A percentile compares a stretch with the other conserved stretches of the same genome.
Evolutionary conservation across 1,140 invertebrate species (phyloP).

Genomic region (Wasmannia auropunctata): DNA sequence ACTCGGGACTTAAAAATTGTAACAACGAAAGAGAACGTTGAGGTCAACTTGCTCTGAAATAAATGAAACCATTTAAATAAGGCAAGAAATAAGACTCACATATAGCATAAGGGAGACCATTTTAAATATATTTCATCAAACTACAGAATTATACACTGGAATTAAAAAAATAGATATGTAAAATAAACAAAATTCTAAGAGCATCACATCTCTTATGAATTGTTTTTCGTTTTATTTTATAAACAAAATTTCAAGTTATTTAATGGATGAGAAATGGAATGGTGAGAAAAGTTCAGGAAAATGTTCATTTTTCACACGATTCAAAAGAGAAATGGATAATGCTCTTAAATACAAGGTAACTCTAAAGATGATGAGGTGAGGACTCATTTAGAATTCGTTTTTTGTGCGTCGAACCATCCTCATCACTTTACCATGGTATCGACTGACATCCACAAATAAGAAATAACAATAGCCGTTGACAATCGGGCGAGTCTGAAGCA

Average conservation of each 20-base stretch:
- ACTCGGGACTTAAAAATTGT: neutral
- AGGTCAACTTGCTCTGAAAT: neutral
- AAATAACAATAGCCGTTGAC: neutral
- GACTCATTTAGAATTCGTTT: neutral
- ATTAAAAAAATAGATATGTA: neutral
- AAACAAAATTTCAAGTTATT: neutral
- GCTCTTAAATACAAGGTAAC: neutral
- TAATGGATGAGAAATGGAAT: no score
- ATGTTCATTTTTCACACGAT: neutral
- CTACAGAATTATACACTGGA: neutral
- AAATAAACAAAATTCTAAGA: neutral
- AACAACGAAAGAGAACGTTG: neutral
- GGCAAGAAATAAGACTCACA: neutral
- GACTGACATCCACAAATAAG: neutral
- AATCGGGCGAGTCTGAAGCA: neutral
- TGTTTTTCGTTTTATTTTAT: neutral
- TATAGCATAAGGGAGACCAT: neutral
- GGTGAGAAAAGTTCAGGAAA: neutral
- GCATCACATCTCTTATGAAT: neutral
- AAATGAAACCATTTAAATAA: neutral
- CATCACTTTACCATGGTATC: neutral
- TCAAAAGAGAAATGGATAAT: neutral
- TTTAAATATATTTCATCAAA: neutral
- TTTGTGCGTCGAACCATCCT: neutral
- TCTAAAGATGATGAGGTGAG: neutral